Percentiles rank a stretch among this genome's conserved stretches.
Conservation (phyloP, 1,140 invertebrate genomes). For the Hylaeus volcanicus region DNA sequence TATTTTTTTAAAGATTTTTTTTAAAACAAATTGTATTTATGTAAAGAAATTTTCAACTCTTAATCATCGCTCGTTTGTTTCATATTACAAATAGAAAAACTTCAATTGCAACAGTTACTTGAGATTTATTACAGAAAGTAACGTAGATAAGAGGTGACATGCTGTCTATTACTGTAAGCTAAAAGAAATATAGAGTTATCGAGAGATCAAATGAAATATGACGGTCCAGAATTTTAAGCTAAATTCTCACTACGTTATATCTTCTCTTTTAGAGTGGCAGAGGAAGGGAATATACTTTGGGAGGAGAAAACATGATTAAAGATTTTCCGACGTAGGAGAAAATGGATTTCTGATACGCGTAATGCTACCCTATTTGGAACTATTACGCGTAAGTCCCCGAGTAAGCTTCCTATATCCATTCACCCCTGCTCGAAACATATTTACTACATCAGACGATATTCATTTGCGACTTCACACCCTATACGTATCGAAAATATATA, state of each 20-base stretch:
- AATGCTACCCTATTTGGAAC: constrained; percentile 77
- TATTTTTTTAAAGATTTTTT: not conserved
- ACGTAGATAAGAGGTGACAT: too few species aligned
- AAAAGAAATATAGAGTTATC: not conserved
- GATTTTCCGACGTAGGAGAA: constrained; percentile 70
- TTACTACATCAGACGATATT: constrained; percentile 67
- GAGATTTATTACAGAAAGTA: not conserved
- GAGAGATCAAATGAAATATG: not conserved
- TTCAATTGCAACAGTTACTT: too few species aligned
- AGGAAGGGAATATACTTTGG: constrained; percentile 46
- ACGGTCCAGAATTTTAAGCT: constrained; percentile 6
- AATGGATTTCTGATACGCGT: constrained; percentile 77
- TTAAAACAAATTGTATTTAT: not conserved
- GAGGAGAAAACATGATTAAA: constrained; percentile 74
- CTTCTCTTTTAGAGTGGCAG: constrained; percentile 33
- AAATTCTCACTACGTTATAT: constrained; percentile 37
- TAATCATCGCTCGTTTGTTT: not conserved
- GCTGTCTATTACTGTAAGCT: not conserved
- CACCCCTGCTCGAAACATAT: constrained; percentile 69
- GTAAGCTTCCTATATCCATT: constrained; percentile 71
- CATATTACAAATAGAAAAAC: too few species aligned
- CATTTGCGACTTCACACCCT: constrained; percentile 54
- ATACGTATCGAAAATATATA: constrained; percentile 29
- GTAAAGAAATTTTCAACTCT: not conserved
- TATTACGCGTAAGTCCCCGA: constrained; percentile 73